Base-by-base conservation (phyloP, 2,888 invertebrate genomes). In the Chrysopilus asiliformis region DNA sequence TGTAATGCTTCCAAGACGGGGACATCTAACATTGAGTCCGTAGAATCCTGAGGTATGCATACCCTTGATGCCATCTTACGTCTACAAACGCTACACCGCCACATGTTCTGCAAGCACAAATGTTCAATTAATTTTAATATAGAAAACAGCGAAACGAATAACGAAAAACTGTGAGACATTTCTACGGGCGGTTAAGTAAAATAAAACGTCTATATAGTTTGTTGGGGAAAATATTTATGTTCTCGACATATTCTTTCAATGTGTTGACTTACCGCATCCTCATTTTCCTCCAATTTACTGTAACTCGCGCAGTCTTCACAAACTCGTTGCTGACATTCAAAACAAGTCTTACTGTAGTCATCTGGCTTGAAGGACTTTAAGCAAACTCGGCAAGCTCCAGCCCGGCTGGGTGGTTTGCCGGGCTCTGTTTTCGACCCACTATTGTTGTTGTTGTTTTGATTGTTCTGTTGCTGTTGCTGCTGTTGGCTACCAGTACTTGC, bases 281-380 rank as follows among this genome's bases (percentile, higher is more conserved):
- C 83, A 46, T 81, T 80, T 53, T 83, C 81, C 43, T 81, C 77
- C 39, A 81, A 72, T 53, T 85, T 84, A 48, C 87, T 87, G 61
- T 90, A 90, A 36, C 86, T 87, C 47, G 89, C 87, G 58, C 90
- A 90, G 64, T 90, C 90, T 62, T 90, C 90, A 62, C 90, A 90
- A 34, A 90, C 86, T 48, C 84, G 76, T 56, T 87, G 85, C 53
- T 85, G 80, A 63, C 90, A 91, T 65, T 87, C 89, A 53, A 79
- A 80, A 66, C 90, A 91, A 34, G 79, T 82, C 60, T 83, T 78
- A 60, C 79, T 85, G 59, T 81, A 83, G 60, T 90, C 90, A 42
- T 86, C 85, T 1, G 83, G 84, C 55, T 84, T 84, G 59, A 91
- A 77, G 39, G 84, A 83, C 63, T 90, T 90, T 47, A 87, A 69